Percentiles rank a stretch among this genome's conserved stretches.
These are phyloP conservation scores for Procavia capensis DNA, from an alignment of 2,113 vertebrate genomes.

Conservation along the genomic window DNA sequence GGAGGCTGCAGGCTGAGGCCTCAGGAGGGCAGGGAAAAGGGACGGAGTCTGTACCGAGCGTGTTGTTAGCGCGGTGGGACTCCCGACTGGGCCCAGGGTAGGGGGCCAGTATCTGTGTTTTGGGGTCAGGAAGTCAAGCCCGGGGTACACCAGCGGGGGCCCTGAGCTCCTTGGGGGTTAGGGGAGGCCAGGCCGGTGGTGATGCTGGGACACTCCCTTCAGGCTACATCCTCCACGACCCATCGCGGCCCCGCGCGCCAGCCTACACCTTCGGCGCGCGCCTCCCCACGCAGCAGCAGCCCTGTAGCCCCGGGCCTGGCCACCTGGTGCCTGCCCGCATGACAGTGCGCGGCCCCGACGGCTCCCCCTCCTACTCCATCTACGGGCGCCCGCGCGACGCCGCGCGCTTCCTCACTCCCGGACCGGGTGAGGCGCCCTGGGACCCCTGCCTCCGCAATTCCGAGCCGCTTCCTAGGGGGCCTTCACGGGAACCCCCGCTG, in stretches of 20 bases:
- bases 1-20: not conserved
- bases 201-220: not conserved
- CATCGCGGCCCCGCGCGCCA: constrained; percentile 89
- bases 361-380: constrained; percentile 89
- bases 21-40: not conserved
- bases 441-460: not conserved
- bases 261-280: constrained; percentile 91
- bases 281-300: not conserved
- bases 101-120: not conserved
- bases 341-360: constrained; percentile 85
- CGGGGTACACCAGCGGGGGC: too few species aligned
- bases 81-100: too few species aligned
- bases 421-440: constrained; percentile 88
- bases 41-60: too few species aligned
- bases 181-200: not conserved
- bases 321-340: constrained; percentile 89
- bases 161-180: not conserved
- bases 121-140: too few species aligned
- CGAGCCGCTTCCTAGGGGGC: not conserved
- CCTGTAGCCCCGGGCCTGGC: constrained; percentile 89
- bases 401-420: constrained; percentile 84
- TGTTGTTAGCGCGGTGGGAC: too few species aligned
- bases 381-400: constrained; percentile 85
- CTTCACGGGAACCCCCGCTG: not conserved
- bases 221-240: constrained; percentile 88